Percentiles rank a stretch among this genome's conserved stretches.
phyloP scores from a whole-genome alignment of 2,113 vertebrate species.

The Enhydra lutris region DNA sequence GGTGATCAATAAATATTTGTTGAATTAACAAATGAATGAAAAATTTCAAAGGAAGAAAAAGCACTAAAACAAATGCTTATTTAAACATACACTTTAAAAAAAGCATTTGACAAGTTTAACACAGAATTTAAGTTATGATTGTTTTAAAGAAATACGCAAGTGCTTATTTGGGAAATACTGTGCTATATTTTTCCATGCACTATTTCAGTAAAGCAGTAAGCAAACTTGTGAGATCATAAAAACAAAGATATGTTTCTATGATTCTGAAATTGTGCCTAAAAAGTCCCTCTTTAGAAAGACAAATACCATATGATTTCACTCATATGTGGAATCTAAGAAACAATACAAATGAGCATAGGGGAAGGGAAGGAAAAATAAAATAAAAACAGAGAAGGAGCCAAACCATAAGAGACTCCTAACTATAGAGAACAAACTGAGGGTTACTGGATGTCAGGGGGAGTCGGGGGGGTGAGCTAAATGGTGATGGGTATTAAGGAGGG shows the following conservation, averaged over 20 bases:
- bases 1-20: not conserved
- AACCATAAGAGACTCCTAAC: not conserved
- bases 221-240: not conserved
- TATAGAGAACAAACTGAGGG: not conserved
- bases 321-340: not conserved
- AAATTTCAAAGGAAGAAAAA: not conserved
- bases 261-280: not conserved
- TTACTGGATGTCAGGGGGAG: not conserved
- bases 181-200: not conserved
- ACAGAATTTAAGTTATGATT: slow-evolving; percentile 8
- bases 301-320: not conserved
- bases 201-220: not conserved
- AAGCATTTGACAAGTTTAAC: not conserved
- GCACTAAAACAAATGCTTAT: not conserved
- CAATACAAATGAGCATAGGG: not conserved
- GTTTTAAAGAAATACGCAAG: not conserved
- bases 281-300: not conserved
- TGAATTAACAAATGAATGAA: not conserved
- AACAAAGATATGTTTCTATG: not conserved
- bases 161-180: not conserved
- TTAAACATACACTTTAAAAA: not conserved
- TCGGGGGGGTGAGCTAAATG: not conserved
- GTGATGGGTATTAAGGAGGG: not conserved
- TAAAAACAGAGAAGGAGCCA: not conserved
- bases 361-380: not conserved